phyloP scores from a whole-genome alignment of 2,797 vertebrate genomes.

The Lycodopsis pacificus region DNA sequence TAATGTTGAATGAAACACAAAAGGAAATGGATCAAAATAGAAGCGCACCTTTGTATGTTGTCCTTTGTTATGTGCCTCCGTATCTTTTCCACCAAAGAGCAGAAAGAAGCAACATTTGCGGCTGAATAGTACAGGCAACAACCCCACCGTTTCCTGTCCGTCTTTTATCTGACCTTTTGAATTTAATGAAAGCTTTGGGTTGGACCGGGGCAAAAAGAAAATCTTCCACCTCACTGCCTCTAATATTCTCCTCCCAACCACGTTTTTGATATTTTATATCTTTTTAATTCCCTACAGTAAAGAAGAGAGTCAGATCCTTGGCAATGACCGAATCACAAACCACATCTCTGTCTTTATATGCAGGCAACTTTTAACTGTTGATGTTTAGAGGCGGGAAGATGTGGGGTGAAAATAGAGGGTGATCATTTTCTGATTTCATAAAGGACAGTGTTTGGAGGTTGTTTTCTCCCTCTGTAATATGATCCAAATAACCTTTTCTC shows the following conservation, averaged over 20 bases:
- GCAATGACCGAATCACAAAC: constrained; percentile 29
- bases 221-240: constrained; percentile 43
- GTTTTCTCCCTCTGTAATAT: constrained; percentile 52
- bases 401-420: constrained; percentile 21
- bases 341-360: constrained; percentile 30
- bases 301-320: constrained; percentile 34
- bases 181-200: constrained; percentile 64
- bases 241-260: constrained; percentile 49
- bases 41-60: constrained; percentile 57
- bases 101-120: constrained; percentile 51
- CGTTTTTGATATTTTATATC: constrained; percentile 58
- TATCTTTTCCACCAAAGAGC: constrained; percentile 51
- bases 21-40: constrained; percentile 62
- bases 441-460: constrained; percentile 45
- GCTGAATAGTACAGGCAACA: constrained; percentile 62
- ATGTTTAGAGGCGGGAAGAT: constrained; percentile 31
- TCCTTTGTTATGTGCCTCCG: constrained; percentile 41
- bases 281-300: constrained; percentile 22
- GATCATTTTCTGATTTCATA: constrained; percentile 64
- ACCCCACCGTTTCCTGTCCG: constrained; percentile 52
- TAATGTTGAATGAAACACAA: constrained; percentile 55
- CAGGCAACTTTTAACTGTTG: constrained; percentile 47
- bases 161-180: constrained; percentile 72
- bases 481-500: constrained; percentile 71
- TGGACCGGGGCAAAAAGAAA: constrained; percentile 31